These are phyloP conservation scores for Drosophila kambysellisi DNA, from an alignment of 2,888 invertebrate genomes.

Conservation along the genomic window DNA sequence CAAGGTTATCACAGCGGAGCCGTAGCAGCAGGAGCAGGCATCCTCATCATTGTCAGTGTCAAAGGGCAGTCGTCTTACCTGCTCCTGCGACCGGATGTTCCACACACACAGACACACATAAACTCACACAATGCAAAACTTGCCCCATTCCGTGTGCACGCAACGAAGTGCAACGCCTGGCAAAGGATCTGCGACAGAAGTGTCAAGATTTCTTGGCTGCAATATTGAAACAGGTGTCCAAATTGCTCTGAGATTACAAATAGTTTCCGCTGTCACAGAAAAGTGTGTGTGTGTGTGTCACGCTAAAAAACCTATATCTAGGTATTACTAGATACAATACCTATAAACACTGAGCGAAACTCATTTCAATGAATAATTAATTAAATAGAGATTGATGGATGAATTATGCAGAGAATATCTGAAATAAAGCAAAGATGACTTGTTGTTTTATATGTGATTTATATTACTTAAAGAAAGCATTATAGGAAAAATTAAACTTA, in stretches of 20 bases:
- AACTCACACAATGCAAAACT: slow-evolving; percentile 47
- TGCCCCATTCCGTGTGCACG: slow-evolving; percentile 17
- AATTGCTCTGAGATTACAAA: slow-evolving; percentile 61
- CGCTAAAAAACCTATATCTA: slow-evolving; percentile 1
- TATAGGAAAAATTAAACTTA: too few species aligned
- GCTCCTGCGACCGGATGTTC: slow-evolving; percentile 57
- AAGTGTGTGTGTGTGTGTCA: background rate
- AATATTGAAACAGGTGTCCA: slow-evolving; percentile 80
- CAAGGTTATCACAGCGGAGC: slow-evolving; percentile 65
- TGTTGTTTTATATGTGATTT: background rate
- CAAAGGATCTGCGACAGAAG: slow-evolving; percentile 56
- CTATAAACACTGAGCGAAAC: slow-evolving; percentile 13
- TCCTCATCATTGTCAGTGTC: slow-evolving; percentile 47
- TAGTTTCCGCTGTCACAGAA: slow-evolving; percentile 50
- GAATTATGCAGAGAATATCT: background rate
- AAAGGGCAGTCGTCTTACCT: slow-evolving; percentile 46
- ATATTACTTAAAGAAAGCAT: background rate
- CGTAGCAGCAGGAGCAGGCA: slow-evolving; percentile 5
- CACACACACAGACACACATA: slow-evolving; percentile 2
- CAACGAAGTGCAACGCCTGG: slow-evolving; percentile 14
- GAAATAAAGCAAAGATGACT: background rate
- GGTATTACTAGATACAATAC: background rate
- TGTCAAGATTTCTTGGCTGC: slow-evolving; percentile 65
- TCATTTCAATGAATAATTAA: background rate
- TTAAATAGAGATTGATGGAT: background rate